Conservation (phyloP, 2,797 vertebrate species). For the Naso thynnoides region DNA sequence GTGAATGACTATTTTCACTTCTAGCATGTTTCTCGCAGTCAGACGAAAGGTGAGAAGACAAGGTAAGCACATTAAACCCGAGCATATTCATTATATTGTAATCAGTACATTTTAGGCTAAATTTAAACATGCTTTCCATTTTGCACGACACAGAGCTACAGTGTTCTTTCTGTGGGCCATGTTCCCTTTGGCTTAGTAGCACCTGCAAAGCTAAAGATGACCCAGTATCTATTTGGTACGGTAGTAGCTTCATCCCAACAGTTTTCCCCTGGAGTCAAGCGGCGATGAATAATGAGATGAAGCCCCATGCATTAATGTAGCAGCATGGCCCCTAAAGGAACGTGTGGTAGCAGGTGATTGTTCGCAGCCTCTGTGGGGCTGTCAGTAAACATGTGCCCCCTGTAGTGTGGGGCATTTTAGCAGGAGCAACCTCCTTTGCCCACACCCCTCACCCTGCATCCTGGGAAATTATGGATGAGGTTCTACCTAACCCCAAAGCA, state of each 20-base stretch:
- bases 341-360: conserved; percentile 80
- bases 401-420: conserved; percentile 73
- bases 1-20: conserved; percentile 1
- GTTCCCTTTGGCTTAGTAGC: conserved; percentile 74
- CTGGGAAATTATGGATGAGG: conserved; percentile 82
- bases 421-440: conserved; percentile 63
- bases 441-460: conserved; percentile 65
- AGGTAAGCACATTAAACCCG: conserved; percentile 37
- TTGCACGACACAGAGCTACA: conserved; percentile 56
- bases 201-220: conserved; percentile 79
- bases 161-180: conserved; percentile 54
- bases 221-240: conserved; percentile 76
- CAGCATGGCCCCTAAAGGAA: conserved; percentile 78
- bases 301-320: conserved; percentile 84
- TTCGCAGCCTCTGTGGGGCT: conserved; percentile 80
- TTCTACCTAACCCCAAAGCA: conserved; percentile 73
- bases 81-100: conserved; percentile 56
- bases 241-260: conserved; percentile 67
- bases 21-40: neutral
- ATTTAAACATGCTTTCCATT: conserved; percentile 64
- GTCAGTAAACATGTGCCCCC: conserved; percentile 85
- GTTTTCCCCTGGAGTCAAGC: conserved; percentile 76
- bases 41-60: conserved; percentile 22
- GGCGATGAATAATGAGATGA: conserved; percentile 84
- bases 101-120: conserved; percentile 58